Percentiles rank a stretch among this genome's conserved stretches.
These are phyloP conservation scores for Genyomyrus donnyi DNA, from an alignment of 2,113 vertebrate genomes.

Conservation along the genomic window DNA sequence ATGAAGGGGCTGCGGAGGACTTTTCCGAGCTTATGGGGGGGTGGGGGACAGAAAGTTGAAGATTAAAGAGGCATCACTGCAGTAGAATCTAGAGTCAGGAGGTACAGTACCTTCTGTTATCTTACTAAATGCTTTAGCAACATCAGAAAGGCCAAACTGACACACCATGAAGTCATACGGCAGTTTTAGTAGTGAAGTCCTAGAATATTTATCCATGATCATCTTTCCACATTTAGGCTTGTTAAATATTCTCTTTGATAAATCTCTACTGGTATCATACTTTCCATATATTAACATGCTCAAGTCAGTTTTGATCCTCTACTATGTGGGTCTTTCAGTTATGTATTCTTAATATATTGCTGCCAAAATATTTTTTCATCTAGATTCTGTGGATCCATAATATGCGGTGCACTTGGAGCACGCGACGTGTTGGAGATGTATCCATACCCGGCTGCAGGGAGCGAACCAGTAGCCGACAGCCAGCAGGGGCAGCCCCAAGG, in stretches of 20 bases:
- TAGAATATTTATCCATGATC: neutral
- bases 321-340: neutral
- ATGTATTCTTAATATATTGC: neutral
- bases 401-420: neutral
- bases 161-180: neutral
- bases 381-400: neutral
- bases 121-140: neutral
- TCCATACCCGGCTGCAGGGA: constrained; percentile 77
- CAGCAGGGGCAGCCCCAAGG: constrained; percentile 76
- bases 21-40: constrained; percentile 65
- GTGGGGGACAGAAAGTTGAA: neutral
- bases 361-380: constrained; percentile 1
- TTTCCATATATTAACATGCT: neutral
- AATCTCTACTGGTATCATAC: neutral
- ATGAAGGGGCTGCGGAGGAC: constrained; percentile 79
- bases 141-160: neutral
- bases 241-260: constrained; percentile 4
- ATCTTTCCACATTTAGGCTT: neutral
- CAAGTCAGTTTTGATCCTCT: neutral
- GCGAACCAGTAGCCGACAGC: constrained; percentile 82
- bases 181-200: neutral
- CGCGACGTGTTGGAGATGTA: neutral
- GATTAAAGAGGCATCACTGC: neutral
- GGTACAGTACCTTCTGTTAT: neutral
- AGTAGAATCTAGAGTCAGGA: neutral